These are phyloP conservation scores for Scrobipalpa costella DNA, from an alignment of 2,888 invertebrate species.

Conservation along the genomic window DNA sequence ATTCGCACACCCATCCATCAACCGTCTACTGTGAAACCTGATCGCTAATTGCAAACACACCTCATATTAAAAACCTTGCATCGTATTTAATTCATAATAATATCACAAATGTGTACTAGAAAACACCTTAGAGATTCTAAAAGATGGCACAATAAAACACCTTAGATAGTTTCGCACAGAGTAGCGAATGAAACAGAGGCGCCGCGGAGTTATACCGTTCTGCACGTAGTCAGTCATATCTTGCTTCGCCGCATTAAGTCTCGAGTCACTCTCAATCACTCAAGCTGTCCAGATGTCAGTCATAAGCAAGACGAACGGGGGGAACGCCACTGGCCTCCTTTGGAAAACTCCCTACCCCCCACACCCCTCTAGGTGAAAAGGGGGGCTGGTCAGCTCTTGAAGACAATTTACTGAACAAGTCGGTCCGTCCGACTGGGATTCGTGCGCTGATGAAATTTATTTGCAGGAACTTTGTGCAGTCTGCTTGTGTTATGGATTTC, in stretches of 20 bases:
- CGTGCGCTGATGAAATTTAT: constrained; percentile 75
- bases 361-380: constrained; percentile 37
- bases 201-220: constrained; percentile 48
- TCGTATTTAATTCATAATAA: constrained; percentile 74
- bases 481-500: constrained; percentile 59
- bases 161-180: constrained; percentile 42
- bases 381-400: constrained; percentile 77
- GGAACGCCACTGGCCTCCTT: constrained; percentile 70
- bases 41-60: constrained; percentile 67
- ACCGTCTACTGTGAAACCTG: constrained; percentile 48
- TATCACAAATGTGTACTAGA: constrained; percentile 46
- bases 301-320: constrained; percentile 80
- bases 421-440: constrained; percentile 66
- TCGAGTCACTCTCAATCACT: constrained; percentile 81
- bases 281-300: constrained; percentile 79
- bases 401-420: constrained; percentile 78
- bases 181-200: constrained; percentile 46
- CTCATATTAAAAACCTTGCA: constrained; percentile 69
- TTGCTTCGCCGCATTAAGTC: constrained; percentile 77
- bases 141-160: constrained; percentile 29
- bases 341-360: constrained; percentile 49
- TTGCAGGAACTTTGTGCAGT: constrained; percentile 66
- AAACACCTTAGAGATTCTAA: background rate
- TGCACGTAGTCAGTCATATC: constrained; percentile 45
- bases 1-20: constrained; percentile 49